A percentile compares a stretch with the other conserved stretches of the same genome.
These are phyloP conservation scores for Drosophila micromelanica DNA, from an alignment of 1,140 invertebrate species.

Conservation along the genomic window DNA sequence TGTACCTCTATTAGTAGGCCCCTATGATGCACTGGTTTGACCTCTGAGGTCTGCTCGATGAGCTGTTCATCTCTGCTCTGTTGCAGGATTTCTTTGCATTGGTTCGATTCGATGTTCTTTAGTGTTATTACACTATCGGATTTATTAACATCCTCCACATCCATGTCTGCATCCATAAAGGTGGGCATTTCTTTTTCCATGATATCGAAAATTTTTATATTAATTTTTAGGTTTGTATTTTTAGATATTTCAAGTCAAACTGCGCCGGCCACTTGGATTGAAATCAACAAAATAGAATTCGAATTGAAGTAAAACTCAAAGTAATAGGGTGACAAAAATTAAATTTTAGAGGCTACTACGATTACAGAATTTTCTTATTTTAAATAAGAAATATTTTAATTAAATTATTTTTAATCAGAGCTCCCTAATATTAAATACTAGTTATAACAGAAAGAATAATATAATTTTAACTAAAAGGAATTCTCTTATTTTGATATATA, in stretches of 20 bases:
- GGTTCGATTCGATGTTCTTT: neutral
- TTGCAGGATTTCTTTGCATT: neutral
- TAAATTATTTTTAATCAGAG: too few species aligned
- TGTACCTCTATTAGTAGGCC: constrained; percentile 20
- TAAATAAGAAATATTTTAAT: too few species aligned
- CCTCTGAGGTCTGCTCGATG: neutral
- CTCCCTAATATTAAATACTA: too few species aligned
- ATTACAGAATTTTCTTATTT: neutral
- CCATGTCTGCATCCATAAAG: neutral
- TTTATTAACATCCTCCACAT: neutral
- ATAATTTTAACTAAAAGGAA: too few species aligned
- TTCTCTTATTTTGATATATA: too few species aligned
- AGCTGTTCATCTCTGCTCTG: constrained; percentile 8
- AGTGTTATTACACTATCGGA: neutral
- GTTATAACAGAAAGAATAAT: too few species aligned
- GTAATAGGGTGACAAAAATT: neutral
- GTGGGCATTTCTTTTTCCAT: constrained; percentile 16
- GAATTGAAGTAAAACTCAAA: neutral
- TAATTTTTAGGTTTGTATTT: neutral
- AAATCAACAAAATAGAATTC: neutral
- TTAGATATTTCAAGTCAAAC: constrained; percentile 2
- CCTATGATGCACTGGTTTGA: neutral
- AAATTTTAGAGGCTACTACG: too few species aligned
- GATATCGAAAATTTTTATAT: neutral
- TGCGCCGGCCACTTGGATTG: neutral